Evolutionary conservation across 2,113 vertebrate species (phyloP).

Genomic region (Microtus pennsylvanicus): DNA sequence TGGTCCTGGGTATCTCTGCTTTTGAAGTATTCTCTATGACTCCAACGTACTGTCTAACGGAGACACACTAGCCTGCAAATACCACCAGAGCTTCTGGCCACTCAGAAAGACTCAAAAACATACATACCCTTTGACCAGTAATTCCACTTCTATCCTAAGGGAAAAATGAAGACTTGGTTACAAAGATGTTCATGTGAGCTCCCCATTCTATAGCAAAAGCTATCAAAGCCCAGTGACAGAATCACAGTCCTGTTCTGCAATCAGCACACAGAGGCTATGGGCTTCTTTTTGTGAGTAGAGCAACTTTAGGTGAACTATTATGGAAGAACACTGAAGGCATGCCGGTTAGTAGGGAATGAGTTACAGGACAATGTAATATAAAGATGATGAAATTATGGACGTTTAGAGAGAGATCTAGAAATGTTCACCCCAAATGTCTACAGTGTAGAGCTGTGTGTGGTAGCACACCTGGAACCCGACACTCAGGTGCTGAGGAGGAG

Average conservation of each 20-base stretch:
- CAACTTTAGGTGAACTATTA: background rate
- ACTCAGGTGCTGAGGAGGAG: background rate
- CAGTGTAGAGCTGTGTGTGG: background rate
- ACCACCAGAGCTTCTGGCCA: background rate
- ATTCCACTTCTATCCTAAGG: conserved; percentile 74
- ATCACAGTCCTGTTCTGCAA: background rate
- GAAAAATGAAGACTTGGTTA: conserved; percentile 72
- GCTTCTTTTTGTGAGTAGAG: background rate
- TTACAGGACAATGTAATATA: background rate
- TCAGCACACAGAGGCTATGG: background rate
- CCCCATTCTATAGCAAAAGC: conserved; percentile 41
- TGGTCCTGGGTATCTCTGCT: background rate
- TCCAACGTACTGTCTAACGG: background rate
- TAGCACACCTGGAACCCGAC: background rate
- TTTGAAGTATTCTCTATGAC: background rate
- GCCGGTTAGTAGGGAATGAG: background rate
- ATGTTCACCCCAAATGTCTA: background rate
- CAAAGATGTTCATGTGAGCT: conserved; percentile 53
- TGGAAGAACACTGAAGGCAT: background rate
- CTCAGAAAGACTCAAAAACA: conserved; percentile 51
- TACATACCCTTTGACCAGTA: conserved; percentile 69
- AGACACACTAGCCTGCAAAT: background rate
- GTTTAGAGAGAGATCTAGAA: conserved; percentile 6
- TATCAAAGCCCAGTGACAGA: background rate
- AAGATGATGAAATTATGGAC: background rate